These are phyloP conservation scores for Apis cerana DNA, from an alignment of 1,140 invertebrate species.

Conservation along the genomic window DNA sequence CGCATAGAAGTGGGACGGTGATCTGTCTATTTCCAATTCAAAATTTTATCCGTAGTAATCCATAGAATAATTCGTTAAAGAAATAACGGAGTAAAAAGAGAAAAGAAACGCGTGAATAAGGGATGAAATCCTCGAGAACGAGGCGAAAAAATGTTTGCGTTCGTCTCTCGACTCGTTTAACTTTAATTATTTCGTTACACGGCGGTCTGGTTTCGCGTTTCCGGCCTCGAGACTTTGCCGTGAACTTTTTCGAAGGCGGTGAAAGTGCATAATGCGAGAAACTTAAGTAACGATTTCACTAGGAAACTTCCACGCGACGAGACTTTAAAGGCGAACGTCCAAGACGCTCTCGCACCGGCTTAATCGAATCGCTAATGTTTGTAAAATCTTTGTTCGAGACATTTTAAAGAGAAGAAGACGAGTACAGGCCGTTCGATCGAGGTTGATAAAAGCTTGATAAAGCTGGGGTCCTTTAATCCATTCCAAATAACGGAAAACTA, in stretches of 20 bases:
- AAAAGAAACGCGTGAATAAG: neutral
- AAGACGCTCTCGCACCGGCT: conserved; percentile 49
- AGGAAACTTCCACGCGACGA: conserved; percentile 63
- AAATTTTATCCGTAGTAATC: no score
- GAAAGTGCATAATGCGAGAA: conserved; percentile 67
- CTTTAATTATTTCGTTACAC: conserved; percentile 20
- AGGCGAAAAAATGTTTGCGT: conserved; percentile 1
- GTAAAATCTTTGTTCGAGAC: conserved; percentile 65
- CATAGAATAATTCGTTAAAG: no score
- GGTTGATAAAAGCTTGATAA: neutral
- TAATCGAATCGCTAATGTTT: conserved; percentile 71
- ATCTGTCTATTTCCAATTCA: no score
- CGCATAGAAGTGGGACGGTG: no score
- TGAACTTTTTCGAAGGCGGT: conserved; percentile 54
- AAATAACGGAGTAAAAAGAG: neutral
- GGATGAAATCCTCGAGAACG: neutral
- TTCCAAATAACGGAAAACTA: no score
- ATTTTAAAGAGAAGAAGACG: conserved; percentile 62
- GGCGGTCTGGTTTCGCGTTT: neutral
- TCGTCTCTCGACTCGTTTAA: neutral
- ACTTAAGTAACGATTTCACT: conserved; percentile 69
- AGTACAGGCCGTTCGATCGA: conserved; percentile 4
- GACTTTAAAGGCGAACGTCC: conserved; percentile 66
- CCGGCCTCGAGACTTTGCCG: conserved; percentile 24
- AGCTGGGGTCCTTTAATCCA: conserved; percentile 27